phyloP scores from a whole-genome alignment of 2,113 vertebrate species.

The Syrrhaptes paradoxus region DNA sequence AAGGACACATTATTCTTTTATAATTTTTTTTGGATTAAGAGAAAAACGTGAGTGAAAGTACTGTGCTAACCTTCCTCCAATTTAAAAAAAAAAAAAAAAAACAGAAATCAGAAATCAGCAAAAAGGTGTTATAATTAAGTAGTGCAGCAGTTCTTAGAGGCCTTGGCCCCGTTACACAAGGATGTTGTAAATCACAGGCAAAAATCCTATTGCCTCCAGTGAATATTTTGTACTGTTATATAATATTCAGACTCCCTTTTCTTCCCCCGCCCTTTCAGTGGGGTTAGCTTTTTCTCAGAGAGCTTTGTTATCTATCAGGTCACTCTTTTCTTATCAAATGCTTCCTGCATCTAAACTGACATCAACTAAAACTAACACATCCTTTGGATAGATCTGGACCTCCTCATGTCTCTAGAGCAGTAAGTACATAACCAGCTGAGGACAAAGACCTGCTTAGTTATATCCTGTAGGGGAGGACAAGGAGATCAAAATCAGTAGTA shows the following conservation, averaged over 20 bases:
- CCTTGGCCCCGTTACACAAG: background rate
- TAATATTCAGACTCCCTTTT: background rate
- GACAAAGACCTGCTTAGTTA: background rate
- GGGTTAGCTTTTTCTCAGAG: background rate
- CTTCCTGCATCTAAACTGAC: background rate
- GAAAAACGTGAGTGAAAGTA: background rate
- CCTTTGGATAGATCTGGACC: background rate
- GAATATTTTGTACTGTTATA: background rate
- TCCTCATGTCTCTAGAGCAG: background rate
- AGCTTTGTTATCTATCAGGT: background rate
- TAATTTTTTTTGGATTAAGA: background rate
- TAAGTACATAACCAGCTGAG: background rate
- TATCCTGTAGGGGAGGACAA: background rate
- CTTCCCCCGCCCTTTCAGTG: background rate
- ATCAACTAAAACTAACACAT: background rate
- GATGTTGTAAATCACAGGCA: background rate
- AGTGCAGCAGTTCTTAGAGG: background rate
- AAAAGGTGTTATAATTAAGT: background rate
- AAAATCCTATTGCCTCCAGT: background rate
- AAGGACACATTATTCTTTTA: background rate
- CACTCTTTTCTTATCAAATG: background rate
- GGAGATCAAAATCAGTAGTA: background rate
- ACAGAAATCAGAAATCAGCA: background rate
- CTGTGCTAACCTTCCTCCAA: background rate
- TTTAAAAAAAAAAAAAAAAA: background rate